Percentiles rank a stretch among this genome's conserved stretches.
phyloP scores from a whole-genome alignment of 1,140 invertebrate species.

The Sweltsa coloradensis region DNA sequence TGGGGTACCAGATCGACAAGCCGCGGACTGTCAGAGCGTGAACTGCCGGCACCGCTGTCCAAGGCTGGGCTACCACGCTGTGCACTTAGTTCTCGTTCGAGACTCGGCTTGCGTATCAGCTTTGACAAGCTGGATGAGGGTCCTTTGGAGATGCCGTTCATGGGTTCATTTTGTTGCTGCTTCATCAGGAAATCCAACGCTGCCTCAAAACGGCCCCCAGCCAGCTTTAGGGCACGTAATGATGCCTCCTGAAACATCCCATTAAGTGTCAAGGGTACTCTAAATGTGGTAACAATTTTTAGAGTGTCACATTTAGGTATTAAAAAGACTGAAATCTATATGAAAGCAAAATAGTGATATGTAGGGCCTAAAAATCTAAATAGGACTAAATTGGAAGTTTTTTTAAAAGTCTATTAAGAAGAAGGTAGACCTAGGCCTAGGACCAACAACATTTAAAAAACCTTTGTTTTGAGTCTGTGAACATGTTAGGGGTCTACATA shows the following conservation, averaged over 20 bases:
- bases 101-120: constrained; percentile 71
- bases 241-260: constrained; percentile 44
- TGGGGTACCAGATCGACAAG: constrained; percentile 29
- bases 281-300: constrained; percentile 1
- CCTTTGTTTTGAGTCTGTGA: no score
- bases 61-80: constrained; percentile 72
- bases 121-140: constrained; percentile 35
- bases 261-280: constrained; percentile 4
- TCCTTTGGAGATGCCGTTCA: constrained; percentile 23
- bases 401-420: no score
- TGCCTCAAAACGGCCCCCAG: constrained; percentile 51
- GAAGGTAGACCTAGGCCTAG: no score
- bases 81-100: constrained; percentile 62
- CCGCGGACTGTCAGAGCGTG: constrained; percentile 75
- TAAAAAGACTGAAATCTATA: no score
- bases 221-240: constrained; percentile 49
- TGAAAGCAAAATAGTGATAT: no score
- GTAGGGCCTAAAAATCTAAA: no score
- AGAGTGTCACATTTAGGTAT: neutral
- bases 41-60: constrained; percentile 76
- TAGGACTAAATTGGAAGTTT: no score
- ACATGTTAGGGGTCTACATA: no score
- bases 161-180: constrained; percentile 42
- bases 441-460: no score
- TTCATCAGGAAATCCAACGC: constrained; percentile 56